A percentile compares a stretch with the other conserved stretches of the same genome.
Conservation (phyloP, 2,888 invertebrate species). For the Deilephila elpenor region DNA sequence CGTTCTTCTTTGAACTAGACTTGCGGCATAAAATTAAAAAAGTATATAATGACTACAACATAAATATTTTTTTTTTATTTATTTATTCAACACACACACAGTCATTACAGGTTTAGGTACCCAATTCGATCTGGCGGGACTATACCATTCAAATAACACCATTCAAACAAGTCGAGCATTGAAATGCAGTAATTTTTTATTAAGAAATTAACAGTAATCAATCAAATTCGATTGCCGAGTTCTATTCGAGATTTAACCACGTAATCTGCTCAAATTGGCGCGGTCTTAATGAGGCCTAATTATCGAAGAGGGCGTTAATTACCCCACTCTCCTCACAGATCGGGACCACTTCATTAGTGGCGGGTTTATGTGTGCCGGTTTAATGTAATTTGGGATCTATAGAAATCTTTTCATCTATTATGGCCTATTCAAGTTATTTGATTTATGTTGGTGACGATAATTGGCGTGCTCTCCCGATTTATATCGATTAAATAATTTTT, state of each 20-base stretch:
- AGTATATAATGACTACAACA: neutral
- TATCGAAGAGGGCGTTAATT: slow-evolving; percentile 30
- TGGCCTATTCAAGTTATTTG: neutral
- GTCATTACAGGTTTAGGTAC: no score
- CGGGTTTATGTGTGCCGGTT: slow-evolving; percentile 4
- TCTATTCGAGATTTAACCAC: slow-evolving; percentile 17
- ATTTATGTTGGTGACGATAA: slow-evolving; percentile 13
- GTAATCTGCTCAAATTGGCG: slow-evolving; percentile 28
- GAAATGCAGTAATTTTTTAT: neutral
- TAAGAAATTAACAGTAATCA: slow-evolving; percentile 29
- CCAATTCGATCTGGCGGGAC: no score
- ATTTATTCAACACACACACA: no score
- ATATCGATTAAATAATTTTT: neutral
- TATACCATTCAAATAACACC: no score
- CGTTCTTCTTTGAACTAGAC: no score
- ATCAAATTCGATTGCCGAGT: slow-evolving; percentile 26
- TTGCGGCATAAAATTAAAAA: no score
- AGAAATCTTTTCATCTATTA: slow-evolving; percentile 12
- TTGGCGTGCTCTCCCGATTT: slow-evolving; percentile 10
- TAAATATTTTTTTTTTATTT: no score
- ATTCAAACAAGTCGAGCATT: no score
- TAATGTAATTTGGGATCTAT: slow-evolving; percentile 20
- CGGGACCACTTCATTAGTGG: slow-evolving; percentile 27
- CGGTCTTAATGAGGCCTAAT: slow-evolving; percentile 33
- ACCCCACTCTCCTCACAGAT: slow-evolving; percentile 27